phyloP scores from a whole-genome alignment of 2,113 vertebrate species.

The Paramisgurnus dabryanus region DNA sequence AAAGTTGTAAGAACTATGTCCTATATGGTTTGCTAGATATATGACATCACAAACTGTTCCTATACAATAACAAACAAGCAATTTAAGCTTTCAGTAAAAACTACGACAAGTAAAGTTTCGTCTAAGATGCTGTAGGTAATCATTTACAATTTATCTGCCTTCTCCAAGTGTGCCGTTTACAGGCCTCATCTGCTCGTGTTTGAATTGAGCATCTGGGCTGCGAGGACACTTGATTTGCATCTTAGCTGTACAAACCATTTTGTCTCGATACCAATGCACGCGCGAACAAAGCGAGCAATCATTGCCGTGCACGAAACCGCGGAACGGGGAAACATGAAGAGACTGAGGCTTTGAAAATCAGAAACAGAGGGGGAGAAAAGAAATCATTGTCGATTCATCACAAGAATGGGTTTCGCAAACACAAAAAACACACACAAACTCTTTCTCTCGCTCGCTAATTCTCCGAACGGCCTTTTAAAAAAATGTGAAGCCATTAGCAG shows the following conservation, averaged over 20 bases:
- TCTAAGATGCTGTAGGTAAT: background rate
- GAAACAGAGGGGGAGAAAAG: background rate
- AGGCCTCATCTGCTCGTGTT: conserved; percentile 31
- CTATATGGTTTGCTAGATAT: background rate
- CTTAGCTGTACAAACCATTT: conserved; percentile 30
- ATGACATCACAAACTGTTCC: background rate
- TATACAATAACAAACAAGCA: background rate
- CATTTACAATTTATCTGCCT: conserved; percentile 1
- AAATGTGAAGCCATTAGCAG: conserved; percentile 29
- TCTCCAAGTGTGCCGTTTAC: background rate
- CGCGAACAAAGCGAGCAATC: conserved; percentile 32
- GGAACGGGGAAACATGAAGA: background rate
- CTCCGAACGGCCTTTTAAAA: background rate
- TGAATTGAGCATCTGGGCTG: conserved; percentile 34
- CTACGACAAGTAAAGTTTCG: background rate
- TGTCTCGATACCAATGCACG: background rate
- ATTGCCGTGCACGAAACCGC: background rate
- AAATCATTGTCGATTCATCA: conserved; percentile 20
- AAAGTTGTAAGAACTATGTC: background rate
- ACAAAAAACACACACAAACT: background rate
- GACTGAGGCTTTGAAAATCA: conserved; percentile 10
- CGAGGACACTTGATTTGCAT: conserved; percentile 35
- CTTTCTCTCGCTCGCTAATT: background rate
- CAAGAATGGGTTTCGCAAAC: background rate
- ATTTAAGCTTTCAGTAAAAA: background rate